These are phyloP conservation scores for Chroicocephalus ridibundus DNA, from an alignment of 2,113 vertebrate genomes.

Conservation along the genomic window DNA sequence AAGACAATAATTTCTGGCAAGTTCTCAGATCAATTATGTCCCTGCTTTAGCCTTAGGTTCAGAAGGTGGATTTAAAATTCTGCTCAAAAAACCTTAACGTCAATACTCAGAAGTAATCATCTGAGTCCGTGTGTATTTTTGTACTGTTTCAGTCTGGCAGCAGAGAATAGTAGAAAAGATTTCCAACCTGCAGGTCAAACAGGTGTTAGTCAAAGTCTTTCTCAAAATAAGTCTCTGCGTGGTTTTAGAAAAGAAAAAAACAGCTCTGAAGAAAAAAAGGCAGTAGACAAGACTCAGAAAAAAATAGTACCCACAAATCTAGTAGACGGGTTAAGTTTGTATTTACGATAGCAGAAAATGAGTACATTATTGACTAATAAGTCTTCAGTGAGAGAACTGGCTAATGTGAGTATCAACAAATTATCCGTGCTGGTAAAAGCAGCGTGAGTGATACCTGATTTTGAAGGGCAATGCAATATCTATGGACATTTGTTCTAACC, in stretches of 20 bases:
- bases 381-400: background rate
- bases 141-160: background rate
- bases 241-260: background rate
- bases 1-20: background rate
- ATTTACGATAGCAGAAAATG: background rate
- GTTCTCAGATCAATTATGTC: background rate
- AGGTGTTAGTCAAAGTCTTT: background rate
- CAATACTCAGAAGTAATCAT: background rate
- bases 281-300: background rate
- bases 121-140: background rate
- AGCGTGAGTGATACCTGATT: background rate
- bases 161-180: background rate
- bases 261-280: background rate
- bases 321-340: background rate
- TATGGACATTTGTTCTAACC: background rate
- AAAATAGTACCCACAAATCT: background rate
- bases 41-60: background rate
- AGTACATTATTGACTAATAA: background rate
- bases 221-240: background rate
- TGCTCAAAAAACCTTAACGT: background rate
- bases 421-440: background rate
- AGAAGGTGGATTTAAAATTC: slow-evolving; percentile 24
- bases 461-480: background rate
- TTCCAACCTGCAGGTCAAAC: slow-evolving; percentile 1
- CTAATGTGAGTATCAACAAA: background rate